Evolutionary conservation across 2,888 invertebrate species (phyloP), one percentile per base, ranked within the genome.

Genomic region (Limnephilus lunatus): DNA sequence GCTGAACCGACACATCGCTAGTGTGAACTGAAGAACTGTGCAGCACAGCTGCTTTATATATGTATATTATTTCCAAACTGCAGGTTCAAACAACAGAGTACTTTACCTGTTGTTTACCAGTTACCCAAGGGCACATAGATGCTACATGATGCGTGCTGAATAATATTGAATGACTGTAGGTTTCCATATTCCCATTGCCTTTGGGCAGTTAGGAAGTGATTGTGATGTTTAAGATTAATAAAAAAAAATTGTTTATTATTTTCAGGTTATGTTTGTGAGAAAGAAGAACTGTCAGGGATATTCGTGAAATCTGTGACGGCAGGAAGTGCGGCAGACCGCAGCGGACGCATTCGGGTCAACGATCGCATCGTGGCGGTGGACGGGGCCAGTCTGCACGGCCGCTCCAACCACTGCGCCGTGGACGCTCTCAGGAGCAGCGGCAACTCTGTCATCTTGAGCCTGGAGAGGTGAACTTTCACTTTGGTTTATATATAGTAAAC

Each of bases 281-380:
- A 99, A 96, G 99, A 99, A 95, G 99, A 99, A 95, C 96, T 99
- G 88, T 99, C 99, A 0, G 99, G 99, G 68, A 99, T 99, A 94
- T 99, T 99, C 96, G 99, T 99, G 92, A 99, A 99, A 96, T 99
- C 99, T 92, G 98, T 99, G 94, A 99, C 99, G 93, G 98, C 98
- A 93, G 99, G 99, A 89, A 99, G 99, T 95, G 99, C 99, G 25
- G 99, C 99, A 11, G 99, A 99, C 94, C 94, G 98, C 91, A 99
- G 99, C 95, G 99, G 99, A 15, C 97, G 97, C 94, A 99, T 99
- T 94, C 98, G 98, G 94, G 99, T 99, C 94, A 99, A 99, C 95
- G 99, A 99, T 96, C 98, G 99, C 94, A 99, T 99, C 94, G 98
- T 99, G 90, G 99, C 99, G 95, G 99, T 98, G n/a, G 99, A 99